phyloP scores from a whole-genome alignment of 2,797 vertebrate species.

The Phalloptychus januarius region DNA sequence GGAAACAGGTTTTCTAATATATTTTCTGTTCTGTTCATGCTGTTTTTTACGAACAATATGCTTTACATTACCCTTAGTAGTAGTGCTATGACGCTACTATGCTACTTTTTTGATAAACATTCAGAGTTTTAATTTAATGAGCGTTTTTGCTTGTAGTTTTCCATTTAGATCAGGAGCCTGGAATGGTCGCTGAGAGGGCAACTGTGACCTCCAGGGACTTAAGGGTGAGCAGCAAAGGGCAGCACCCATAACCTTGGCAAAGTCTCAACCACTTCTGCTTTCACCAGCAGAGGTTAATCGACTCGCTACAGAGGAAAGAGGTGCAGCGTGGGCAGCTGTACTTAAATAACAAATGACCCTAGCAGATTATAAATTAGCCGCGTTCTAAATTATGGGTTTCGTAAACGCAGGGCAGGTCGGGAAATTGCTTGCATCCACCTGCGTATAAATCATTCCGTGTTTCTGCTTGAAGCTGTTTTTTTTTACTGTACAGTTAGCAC shows the following conservation, averaged over 20 bases:
- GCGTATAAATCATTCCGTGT: conserved; percentile 35
- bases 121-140: conserved; percentile 60
- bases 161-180: conserved; percentile 50
- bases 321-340: conserved; percentile 43
- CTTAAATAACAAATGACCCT: conserved; percentile 53
- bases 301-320: conserved; percentile 41
- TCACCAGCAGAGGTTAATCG: conserved; percentile 56
- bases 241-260: conserved; percentile 21
- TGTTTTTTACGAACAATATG: neutral
- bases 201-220: conserved; percentile 56
- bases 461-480: neutral
- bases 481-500: conserved; percentile 4
- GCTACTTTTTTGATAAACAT: conserved; percentile 31
- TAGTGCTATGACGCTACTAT: neutral
- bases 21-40: neutral
- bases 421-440: conserved; percentile 23
- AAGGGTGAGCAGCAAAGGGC: neutral
- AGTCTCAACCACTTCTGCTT: conserved; percentile 42
- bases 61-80: neutral
- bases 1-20: neutral
- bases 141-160: conserved; percentile 61
- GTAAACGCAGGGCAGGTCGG: conserved; percentile 45
- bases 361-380: conserved; percentile 47
- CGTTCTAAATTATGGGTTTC: conserved; percentile 38
- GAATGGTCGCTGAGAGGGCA: conserved; percentile 20